Percentiles rank a stretch among this genome's conserved stretches.
phyloP scores from a whole-genome alignment of 1,140 invertebrate genomes.

The Leptinotarsa texana region DNA sequence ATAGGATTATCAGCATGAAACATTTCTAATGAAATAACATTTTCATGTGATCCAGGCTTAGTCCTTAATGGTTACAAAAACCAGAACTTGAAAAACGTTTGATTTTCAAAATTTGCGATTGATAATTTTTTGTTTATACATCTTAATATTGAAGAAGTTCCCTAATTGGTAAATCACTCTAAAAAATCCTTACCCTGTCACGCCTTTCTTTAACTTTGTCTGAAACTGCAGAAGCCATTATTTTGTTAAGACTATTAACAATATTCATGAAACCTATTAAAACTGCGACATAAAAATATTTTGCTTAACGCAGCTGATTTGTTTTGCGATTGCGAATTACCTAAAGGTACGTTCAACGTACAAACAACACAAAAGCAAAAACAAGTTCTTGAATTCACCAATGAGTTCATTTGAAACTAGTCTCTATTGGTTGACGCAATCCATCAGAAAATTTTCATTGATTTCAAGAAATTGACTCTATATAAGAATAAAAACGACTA shows the following conservation, averaged over 20 bases:
- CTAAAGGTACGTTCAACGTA: too few species aligned
- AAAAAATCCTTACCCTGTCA: constrained; percentile 44
- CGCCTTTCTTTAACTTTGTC: constrained; percentile 51
- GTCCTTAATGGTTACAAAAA: neutral
- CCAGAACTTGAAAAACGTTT: neutral
- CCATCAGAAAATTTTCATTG: too few species aligned
- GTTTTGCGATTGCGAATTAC: too few species aligned
- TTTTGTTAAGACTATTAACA: constrained; percentile 32
- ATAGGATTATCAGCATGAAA: neutral
- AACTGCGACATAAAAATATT: constrained; percentile 1
- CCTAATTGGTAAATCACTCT: neutral
- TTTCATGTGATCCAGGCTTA: neutral
- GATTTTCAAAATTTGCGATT: neutral
- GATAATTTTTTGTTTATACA: neutral
- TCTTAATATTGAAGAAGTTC: neutral
- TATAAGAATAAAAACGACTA: too few species aligned
- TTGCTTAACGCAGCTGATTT: neutral
- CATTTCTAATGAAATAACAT: neutral
- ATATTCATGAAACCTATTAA: constrained; percentile 14
- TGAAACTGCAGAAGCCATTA: constrained; percentile 51
- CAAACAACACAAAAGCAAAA: too few species aligned
- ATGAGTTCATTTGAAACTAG: too few species aligned
- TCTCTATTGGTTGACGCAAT: too few species aligned
- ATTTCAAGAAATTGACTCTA: too few species aligned
- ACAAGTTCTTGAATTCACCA: too few species aligned